Percentiles rank a stretch among this genome's conserved stretches.
These are phyloP conservation scores for Platyrinchus mystaceus DNA, from an alignment of 2,797 vertebrate species.

Conservation along the genomic window DNA sequence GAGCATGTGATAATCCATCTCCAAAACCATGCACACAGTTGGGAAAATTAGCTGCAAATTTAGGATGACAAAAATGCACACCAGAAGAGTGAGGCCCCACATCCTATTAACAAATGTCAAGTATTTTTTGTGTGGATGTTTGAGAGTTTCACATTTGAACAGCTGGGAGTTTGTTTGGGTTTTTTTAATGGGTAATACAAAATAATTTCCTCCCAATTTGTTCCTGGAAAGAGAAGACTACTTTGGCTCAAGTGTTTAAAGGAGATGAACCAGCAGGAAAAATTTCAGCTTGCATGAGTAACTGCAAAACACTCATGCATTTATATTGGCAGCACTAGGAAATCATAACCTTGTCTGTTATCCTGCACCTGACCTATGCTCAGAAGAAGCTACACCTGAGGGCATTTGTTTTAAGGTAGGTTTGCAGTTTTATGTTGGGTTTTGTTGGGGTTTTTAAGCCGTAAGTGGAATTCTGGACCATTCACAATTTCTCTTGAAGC, in stretches of 20 bases:
- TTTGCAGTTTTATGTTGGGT: not conserved
- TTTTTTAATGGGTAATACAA: conserved; percentile 33
- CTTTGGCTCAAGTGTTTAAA: conserved; percentile 37
- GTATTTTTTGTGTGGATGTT: not conserved
- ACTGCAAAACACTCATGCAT: not conserved
- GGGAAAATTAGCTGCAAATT: not conserved
- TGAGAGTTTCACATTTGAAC: conserved; percentile 7
- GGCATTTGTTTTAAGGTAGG: not conserved
- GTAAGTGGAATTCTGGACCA: not conserved
- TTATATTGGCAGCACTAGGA: not conserved
- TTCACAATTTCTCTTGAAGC: not conserved
- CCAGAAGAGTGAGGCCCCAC: not conserved
- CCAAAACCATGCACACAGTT: not conserved
- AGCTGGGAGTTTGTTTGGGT: conserved; percentile 37
- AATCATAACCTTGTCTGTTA: not conserved
- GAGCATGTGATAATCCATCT: not conserved
- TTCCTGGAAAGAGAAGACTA: conserved; percentile 56
- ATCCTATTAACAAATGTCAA: not conserved
- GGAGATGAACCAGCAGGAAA: conserved; percentile 49
- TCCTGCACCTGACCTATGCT: not conserved
- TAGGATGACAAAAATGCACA: not conserved
- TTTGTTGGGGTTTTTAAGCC: not conserved
- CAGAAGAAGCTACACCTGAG: not conserved
- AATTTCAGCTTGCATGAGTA: not conserved
- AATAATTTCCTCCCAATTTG: conserved; percentile 61